Conservation (phyloP, 2,888 invertebrate genomes). For the Hemicrepidius hirtus region DNA sequence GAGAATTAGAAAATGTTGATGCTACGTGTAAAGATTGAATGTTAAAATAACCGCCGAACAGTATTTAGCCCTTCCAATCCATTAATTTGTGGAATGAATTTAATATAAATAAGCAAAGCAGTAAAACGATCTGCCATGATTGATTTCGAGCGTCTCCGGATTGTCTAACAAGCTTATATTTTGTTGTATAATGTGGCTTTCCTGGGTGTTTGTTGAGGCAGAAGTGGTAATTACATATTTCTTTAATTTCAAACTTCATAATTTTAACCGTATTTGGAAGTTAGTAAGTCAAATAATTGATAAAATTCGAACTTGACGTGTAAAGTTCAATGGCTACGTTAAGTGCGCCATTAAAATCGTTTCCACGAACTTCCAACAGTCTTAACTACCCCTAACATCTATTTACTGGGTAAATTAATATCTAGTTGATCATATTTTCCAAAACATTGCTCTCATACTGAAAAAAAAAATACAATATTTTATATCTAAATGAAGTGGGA, state of each 20-base stretch:
- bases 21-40: conserved; percentile 5
- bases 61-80: not conserved
- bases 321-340: conserved; percentile 66
- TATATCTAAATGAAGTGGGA: conserved; percentile 52
- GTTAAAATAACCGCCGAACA: not conserved
- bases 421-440: not conserved
- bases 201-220: conserved; percentile 63
- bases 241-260: conserved; percentile 56
- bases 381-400: conserved; percentile 49
- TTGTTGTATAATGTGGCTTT: conserved; percentile 69
- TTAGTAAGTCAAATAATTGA: conserved; percentile 62
- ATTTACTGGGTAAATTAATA: not conserved
- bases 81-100: conserved; percentile 26
- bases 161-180: conserved; percentile 63
- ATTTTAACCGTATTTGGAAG: conserved; percentile 55
- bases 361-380: conserved; percentile 40
- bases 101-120: conserved; percentile 36
- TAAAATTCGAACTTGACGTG: conserved; percentile 64
- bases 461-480: not conserved
- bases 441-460: not conserved
- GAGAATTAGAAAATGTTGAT: conserved; percentile 2
- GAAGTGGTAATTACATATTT: conserved; percentile 67
- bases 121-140: conserved; percentile 70
- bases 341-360: conserved; percentile 51
- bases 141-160: conserved; percentile 71